phyloP scores from a whole-genome alignment of 2,797 vertebrate species.

The Sebastes iracundus region DNA sequence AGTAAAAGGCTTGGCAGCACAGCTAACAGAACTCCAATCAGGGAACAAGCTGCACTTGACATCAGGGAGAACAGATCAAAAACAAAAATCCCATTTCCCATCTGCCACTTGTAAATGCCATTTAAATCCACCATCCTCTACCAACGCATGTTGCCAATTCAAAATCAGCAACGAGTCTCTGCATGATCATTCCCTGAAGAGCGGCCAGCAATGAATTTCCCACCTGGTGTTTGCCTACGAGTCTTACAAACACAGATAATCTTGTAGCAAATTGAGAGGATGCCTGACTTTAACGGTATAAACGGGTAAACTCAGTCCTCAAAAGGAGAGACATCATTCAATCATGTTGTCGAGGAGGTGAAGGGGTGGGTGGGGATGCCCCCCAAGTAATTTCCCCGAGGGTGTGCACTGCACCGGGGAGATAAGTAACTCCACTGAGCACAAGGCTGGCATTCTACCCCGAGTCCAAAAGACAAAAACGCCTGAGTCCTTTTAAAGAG shows the following conservation, averaged over 20 bases:
- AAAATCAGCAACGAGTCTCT: constrained; percentile 23
- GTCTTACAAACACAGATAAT: constrained; percentile 26
- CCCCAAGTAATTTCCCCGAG: constrained; percentile 54
- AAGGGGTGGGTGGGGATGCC: constrained; percentile 14
- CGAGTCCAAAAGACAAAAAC: constrained; percentile 67
- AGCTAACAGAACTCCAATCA: constrained; percentile 30
- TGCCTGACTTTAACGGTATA: constrained; percentile 12
- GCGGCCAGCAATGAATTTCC: constrained; percentile 31
- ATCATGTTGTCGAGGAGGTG: constrained; percentile 22
- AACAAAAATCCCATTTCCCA: constrained; percentile 42
- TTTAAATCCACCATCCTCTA: constrained; percentile 26
- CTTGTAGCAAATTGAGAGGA: constrained; percentile 15
- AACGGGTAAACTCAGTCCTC: not conserved
- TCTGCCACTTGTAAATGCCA: constrained; percentile 44
- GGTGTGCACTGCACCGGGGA: constrained; percentile 50
- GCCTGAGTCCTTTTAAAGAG: constrained; percentile 70
- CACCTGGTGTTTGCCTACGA: constrained; percentile 33
- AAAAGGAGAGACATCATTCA: constrained; percentile 33
- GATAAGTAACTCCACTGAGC: constrained; percentile 65
- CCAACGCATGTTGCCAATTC: constrained; percentile 33
- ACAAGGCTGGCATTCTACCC: constrained; percentile 78
- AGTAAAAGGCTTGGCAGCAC: constrained; percentile 19
- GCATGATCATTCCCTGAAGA: constrained; percentile 30
- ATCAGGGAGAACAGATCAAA: constrained; percentile 34
- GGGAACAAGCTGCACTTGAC: constrained; percentile 46